Base-by-base conservation (phyloP, 64 coral and sea anemone genomes). In the Catalaphyllia jardinei region DNA sequence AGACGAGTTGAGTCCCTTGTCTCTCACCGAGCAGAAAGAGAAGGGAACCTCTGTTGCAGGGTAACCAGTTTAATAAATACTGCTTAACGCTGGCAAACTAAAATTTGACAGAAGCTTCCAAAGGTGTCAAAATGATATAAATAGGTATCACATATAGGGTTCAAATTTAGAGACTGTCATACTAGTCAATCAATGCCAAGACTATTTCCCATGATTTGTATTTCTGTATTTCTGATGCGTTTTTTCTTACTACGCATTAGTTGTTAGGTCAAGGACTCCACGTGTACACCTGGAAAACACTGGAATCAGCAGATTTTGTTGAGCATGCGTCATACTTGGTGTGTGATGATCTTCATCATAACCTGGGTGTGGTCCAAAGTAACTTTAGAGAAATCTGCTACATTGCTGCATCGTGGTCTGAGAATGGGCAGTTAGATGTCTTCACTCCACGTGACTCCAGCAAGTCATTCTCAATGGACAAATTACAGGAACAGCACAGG, bases 301-400 rank as follows among this genome's bases (percentile, higher is more conserved):
- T 93, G 31, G 96, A 99, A 82, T 94, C 96, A 19, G 96, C 91
- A 74, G 96, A 99, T 79, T 99, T 99, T 82, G 94, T 99, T 9
- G 96, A 99, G 79, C 96, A 93, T 73, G 91, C 93, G 27, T 93
- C 93, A 65, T 98, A 87, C 62, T 25, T 95, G 87, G 96, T 98
- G 14, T 98, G 96, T 71, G 93, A 98, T 80, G 96, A 98, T 80
- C 93, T 98, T 2, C 96, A 99, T 42, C 87, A 90, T 60, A 99
- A 95, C 74, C 81, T 99, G 60, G 94, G 91, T 50, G 71, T 95
- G 12, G 90, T 99, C 19, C 96, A 99, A 55, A 88, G 82, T n/a
- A 99, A 99, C 75, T 99, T 91, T 57, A 86, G 85, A 77, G 96
- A 99, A 73, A 95, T 99, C 17, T 91, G 91, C 55, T 86, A 80